These are phyloP conservation scores for Pseudochirops cupreus DNA, from an alignment of 2,797 vertebrate genomes.

Conservation along the genomic window DNA sequence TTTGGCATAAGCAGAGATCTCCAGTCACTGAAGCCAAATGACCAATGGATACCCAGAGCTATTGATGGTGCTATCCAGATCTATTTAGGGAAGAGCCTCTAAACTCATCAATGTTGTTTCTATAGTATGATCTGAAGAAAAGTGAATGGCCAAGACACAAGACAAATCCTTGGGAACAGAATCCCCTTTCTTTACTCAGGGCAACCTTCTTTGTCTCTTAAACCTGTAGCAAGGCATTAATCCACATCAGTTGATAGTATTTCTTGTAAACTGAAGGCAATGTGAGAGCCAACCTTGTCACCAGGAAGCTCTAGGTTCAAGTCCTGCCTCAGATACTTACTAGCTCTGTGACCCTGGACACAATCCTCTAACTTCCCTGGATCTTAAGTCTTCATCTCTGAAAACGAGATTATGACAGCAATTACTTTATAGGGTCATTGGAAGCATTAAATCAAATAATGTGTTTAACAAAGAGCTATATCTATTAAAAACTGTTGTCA, in stretches of 20 bases:
- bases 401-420: background rate
- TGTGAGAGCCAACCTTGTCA: background rate
- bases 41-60: background rate
- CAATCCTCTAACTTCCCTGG: background rate
- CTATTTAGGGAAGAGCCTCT: background rate
- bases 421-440: background rate
- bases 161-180: background rate
- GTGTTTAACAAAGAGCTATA: background rate
- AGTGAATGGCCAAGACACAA: background rate
- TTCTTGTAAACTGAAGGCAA: background rate
- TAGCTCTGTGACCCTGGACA: background rate
- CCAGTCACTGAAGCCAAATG: background rate
- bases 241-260: background rate
- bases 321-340: background rate
- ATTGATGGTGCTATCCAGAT: background rate
- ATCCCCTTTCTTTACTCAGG: background rate
- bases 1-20: background rate
- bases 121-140: background rate
- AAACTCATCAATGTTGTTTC: background rate
- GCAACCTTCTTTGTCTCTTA: background rate
- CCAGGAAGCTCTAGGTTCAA: background rate
- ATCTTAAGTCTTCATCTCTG: background rate
- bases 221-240: background rate
- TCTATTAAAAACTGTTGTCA: too few relatives aligned
- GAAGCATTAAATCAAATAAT: background rate